Percentiles rank a stretch among this genome's conserved stretches.
Evolutionary conservation across 2,797 vertebrate species (phyloP).

Genomic region (Ispidina lecontei): DNA sequence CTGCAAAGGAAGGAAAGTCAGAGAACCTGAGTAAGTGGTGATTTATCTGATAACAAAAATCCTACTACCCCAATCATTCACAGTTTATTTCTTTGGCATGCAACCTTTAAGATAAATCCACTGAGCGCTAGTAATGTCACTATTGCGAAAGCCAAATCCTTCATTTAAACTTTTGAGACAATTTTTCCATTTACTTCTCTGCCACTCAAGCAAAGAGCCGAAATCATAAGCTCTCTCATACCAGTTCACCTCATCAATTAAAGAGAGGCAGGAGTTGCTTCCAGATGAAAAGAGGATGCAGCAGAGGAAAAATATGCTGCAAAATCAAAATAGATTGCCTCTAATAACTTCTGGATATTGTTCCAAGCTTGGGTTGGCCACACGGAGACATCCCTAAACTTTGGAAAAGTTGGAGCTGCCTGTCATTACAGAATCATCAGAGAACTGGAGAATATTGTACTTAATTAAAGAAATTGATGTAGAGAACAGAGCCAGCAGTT

Average conservation of each 20-base stretch:
- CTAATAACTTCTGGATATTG: not conserved
- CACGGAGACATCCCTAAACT: not conserved
- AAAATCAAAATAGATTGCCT: constrained; percentile 41
- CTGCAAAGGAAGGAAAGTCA: not conserved
- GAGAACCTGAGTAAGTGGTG: constrained; percentile 3
- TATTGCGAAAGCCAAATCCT: constrained; percentile 17
- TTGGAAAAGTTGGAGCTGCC: not conserved
- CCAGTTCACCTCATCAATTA: constrained; percentile 56
- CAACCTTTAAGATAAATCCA: constrained; percentile 7
- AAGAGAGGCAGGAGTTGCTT: constrained; percentile 21
- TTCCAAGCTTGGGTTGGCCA: not conserved
- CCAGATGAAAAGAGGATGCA: constrained; percentile 51
- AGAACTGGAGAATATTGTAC: not conserved
- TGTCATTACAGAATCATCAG: not conserved
- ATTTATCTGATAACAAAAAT: constrained; percentile 49
- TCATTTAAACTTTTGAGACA: constrained; percentile 47
- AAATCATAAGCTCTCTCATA: constrained; percentile 45
- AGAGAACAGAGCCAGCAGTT: not conserved
- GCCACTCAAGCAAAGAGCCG: constrained; percentile 49
- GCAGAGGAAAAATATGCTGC: constrained; percentile 29
- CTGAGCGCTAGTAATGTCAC: not conserved
- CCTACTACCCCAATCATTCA: not conserved
- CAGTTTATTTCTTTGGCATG: constrained; percentile 47
- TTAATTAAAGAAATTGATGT: constrained; percentile 23
- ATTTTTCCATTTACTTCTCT: constrained; percentile 55